Base-by-base conservation (phyloP, 2,113 vertebrate genomes). In the Actenoides lindsayi region DNA sequence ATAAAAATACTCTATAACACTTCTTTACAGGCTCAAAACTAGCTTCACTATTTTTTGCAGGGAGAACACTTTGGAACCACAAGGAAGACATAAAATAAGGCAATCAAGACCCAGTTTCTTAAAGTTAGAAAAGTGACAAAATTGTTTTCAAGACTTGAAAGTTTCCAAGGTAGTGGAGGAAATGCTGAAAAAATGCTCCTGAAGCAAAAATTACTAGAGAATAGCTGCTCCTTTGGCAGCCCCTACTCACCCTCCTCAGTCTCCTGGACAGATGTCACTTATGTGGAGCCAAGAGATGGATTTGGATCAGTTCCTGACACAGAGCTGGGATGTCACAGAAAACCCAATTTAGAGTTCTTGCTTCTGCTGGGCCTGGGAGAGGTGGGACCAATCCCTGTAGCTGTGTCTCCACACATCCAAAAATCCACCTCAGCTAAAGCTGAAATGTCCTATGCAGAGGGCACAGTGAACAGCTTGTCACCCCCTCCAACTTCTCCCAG, bases 1-100 rank as follows among this genome's bases (percentile, higher is more conserved):
- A 83, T 73, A 97, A 96, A 96, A 96, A 95, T 85, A 93, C 39
- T 56, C 46, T 77, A 23, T 68, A 96, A 44, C 69, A 83, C 57
- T 93, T 84, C 75, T 93, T 70, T 93, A 73, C n/a, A 67, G 68
- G 10, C 79, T 94, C 60, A 91, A 78, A 95, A 81, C 41, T 59
- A 90, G 57, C 87, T 88, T 79, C 67, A 68, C 73, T 74, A 8
- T 76, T 93, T 92, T 94, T 81, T 82, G 33, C 70, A 86, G 42
- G 51, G 31, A 78, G 83, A 78, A 48, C 69, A 88, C 87, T 96
- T 93, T 93, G 90, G 81, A 96, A 91, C 50, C 16, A 73, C 51
- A 88, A 96, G 83, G 42, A 96, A 96, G 42, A 33, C 60, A 80
- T 93, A 84, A 96, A 93, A 94, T 87, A 77, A 91, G 71, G 46